Base-by-base conservation (phyloP, 2,797 vertebrate species). In the Pipistrellus pipistrellus region DNA sequence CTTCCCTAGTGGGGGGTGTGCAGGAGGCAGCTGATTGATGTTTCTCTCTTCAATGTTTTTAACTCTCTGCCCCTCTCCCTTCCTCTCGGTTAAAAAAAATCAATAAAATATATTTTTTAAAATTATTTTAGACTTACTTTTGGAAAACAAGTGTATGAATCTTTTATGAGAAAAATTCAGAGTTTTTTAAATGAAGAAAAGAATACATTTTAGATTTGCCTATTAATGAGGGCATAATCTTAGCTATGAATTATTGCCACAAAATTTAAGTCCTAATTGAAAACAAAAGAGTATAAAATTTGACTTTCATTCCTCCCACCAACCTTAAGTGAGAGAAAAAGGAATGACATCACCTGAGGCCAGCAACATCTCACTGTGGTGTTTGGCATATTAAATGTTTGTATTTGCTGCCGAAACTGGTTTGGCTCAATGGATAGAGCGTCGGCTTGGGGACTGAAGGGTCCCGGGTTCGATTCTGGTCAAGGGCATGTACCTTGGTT, bases 51-150 rank as follows among this genome's bases (percentile, higher is more conserved):
- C 21, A 0, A 55, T 55, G 21, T 23, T 55, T 55, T 53, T 55
- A 55, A 55, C 1, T 51, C 20, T 10, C 53, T 20, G 7, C 20
- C 53, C 53, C 20, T 55, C 53, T 55, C 53, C 53, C 20, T 55
- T 55, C 7, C 53, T 8, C 53, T 55, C 20, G 55, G 53, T 55
- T 55, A 55, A 55, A 55, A 55, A 51, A 53, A 55, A 55, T 55
- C 53, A 55, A 7, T 23, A 55, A 55, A 55, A 23, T 23, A 23
- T 55, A 55, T 23, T 23, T 53, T 41, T 41, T 41, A 55, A 85
- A 71, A 35, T 82, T 72, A 14, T 64, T 86, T 92, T 86, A 27
- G 68, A n/a, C 23, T 90, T 69, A 86, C 17, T 71, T 92, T 93
- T 83, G 41, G 38, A 86, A 51, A 32, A 83, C 68, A 46, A 72